Evolutionary conservation across 2,888 invertebrate genomes (phyloP), one percentile per base, ranked within the genome.

Genomic region (Sarcophaga carnaria): DNA sequence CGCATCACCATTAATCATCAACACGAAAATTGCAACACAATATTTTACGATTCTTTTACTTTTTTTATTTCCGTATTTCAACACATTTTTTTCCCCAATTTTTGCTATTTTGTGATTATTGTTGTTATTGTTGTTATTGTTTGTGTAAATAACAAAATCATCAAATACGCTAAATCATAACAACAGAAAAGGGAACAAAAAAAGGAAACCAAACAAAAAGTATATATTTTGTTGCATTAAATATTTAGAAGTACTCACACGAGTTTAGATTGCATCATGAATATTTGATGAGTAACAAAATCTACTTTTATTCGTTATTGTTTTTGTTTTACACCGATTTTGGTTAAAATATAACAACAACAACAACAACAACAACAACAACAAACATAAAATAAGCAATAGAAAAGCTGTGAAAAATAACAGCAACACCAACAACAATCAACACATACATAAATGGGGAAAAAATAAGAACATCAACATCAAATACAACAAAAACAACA

Each of bases 211-310:
- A 2, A 54, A 54, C 4, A 54, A 1, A 54, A 14, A 54, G 22
- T 54, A 77, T 62, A n/a, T 87, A 81, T 84, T 81, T 72, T 64
- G 14, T 67, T 54, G 54, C 79, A 91, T 89, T 88, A 93, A 93
- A 93, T 92, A 93, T 93, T 92, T 91, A 93, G 89, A 90, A 90
- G 90, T 91, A 91, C 93, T 93, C 92, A 93, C 93, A 93, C 93
- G 93, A 92, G 93, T 92, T 93, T 93, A 93, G 93, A 93, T 93
- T 93, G 93, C 92, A 90, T 92, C 92, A 93, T 93, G 92, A 93
- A 93, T 93, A 92, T 93, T 93, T 93, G 67, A 89, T 88, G 80
- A 86, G 83, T 63, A 54, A 14, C 54, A 54, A 54, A 54, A 72
- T 62, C 75, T 81, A 49, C 78, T n/a, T 47, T 69, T 81, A 25